phyloP scores from a whole-genome alignment of 2,113 vertebrate species.

The Galbula dea region DNA sequence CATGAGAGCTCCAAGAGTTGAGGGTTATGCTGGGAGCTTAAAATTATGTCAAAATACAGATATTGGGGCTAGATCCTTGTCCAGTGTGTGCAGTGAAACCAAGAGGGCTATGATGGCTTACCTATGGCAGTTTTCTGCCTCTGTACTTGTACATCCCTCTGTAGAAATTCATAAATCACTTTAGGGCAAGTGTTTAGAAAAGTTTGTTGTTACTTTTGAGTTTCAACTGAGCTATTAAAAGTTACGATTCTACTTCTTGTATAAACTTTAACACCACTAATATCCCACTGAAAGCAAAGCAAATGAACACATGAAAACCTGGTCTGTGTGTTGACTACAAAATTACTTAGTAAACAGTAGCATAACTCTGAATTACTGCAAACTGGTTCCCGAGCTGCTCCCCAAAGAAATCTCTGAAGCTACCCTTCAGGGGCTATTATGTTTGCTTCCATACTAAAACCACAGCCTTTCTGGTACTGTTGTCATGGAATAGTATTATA shows the following conservation, averaged over 20 bases:
- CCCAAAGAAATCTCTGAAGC: background rate
- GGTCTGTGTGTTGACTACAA: background rate
- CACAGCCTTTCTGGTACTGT: background rate
- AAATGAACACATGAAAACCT: background rate
- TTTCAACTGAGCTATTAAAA: background rate
- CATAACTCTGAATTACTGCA: background rate
- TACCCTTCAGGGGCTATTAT: background rate
- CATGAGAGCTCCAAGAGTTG: fast-evolving
- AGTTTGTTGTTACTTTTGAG: background rate
- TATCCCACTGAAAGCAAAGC: background rate
- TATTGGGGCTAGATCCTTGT: background rate
- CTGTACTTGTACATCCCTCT: background rate
- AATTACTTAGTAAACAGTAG: background rate
- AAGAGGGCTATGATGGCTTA: background rate
- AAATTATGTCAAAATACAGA: background rate
- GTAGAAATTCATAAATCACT: background rate
- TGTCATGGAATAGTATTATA: background rate
- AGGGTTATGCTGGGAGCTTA: background rate
- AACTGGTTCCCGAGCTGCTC: background rate
- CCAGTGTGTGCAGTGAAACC: background rate
- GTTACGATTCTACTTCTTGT: background rate
- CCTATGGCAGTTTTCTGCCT: background rate
- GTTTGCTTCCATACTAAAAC: background rate
- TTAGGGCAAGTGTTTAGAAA: background rate
- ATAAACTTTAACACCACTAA: slow-evolving; percentile 19